Percentiles rank a stretch among this genome's conserved stretches.
Conservation (phyloP, 2,113 vertebrate genomes). For the Pteropus alecto region DNA sequence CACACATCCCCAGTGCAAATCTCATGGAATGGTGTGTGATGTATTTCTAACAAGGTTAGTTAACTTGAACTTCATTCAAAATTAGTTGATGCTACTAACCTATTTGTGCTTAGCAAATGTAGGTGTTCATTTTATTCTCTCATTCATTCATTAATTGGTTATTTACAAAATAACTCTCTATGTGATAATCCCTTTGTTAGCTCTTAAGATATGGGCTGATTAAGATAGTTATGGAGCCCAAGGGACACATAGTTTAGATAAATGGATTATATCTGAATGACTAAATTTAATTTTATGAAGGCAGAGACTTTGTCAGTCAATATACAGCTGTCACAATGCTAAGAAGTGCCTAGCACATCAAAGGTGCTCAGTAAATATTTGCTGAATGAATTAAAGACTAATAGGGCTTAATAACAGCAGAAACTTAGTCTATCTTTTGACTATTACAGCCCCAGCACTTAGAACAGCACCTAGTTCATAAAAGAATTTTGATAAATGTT, state of each 20-base stretch:
- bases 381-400: not conserved
- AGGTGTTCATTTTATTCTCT: not conserved
- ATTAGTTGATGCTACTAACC: not conserved
- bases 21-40: not conserved
- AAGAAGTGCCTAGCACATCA: not conserved
- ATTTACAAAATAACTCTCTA: not conserved
- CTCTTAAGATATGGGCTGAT: not conserved
- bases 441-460: not conserved
- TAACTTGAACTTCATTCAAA: not conserved
- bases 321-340: not conserved
- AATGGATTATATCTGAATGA: not conserved
- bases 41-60: not conserved
- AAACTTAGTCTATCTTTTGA: not conserved
- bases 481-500: not conserved
- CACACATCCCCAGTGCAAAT: not conserved
- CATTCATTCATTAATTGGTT: not conserved
- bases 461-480: not conserved
- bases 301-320: not conserved
- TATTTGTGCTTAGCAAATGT: not conserved
- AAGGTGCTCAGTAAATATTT: not conserved
- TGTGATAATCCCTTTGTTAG: not conserved
- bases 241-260: not conserved
- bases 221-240: not conserved
- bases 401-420: not conserved
- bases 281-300: not conserved